Evolutionary conservation across 2,797 vertebrate species (phyloP), one percentile per base, ranked within the genome.

Genomic region (Leptodactylus fallax): DNA sequence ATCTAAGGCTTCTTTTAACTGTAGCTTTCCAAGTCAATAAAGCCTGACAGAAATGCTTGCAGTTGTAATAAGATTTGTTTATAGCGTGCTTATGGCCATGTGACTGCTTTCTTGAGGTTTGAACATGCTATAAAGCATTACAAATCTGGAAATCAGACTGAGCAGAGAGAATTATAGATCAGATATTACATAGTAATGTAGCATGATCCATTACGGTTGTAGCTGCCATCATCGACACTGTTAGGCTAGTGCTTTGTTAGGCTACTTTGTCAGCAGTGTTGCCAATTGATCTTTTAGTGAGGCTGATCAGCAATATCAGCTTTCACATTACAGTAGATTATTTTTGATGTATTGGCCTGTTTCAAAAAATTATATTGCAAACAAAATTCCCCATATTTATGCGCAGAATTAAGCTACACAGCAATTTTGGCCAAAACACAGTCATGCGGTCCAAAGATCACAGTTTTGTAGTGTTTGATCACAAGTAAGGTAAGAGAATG

Each of bases 61-160:
- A 47, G 71, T 72, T 21, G 71, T 72, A 72, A 72, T 47, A 47
- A 47, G 71, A 72, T 72, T 72, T 72, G 71, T 72, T 72, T 47
- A 72, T 72, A 47, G 36, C 71, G 45, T 21, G 36, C 47, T 47
- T 72, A 72, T 21, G 14, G 71, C 47, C 36, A 72, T 21, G 71
- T 21, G 45, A 72, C 36, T 72, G 36, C 71, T 45, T 71, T 71
- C 69, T 71, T 71, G 69, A 45, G 69, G 69, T 71, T 45, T 45
- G 69, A 45, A 45, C 16, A 10, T 71, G 27, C 69, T 71, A 45
- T 71, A 71, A 71, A 71, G 69, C 27, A 47, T 71, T 45, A 45
- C 36, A 45, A 71, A 71, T 71, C 69, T 71, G 69, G 27, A 47
- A 69, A 45, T 47, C 16, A 71, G 69, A 47, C 69, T 71, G 36